Evolutionary conservation across 2,888 invertebrate species (phyloP), one percentile per base, ranked within the genome.

Genomic region (Opisthograptis luteolata): DNA sequence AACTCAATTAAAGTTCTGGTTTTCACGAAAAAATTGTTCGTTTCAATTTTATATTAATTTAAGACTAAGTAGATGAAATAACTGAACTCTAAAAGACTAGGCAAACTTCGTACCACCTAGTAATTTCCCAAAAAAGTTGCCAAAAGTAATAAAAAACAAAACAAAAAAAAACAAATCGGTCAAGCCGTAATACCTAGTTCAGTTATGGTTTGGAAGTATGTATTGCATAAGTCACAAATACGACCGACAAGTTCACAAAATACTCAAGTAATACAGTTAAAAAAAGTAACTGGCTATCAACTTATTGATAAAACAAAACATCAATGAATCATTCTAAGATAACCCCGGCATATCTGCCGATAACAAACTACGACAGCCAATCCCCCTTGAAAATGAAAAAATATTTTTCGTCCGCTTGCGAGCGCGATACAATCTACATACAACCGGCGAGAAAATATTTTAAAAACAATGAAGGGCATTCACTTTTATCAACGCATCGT

Each of bases 401-500:
- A 72, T 76, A 75, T 75, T 73, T 73, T 69, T 64, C n/a, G 60
- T 60, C 64, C 68, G 70, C 66, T 68, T 71, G 71, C 70, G 55
- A 64, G 66, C 73, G 59, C 66, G 79, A 84, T 80, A 80, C 61
- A 54, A 83, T 84, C 84, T 75, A 73, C 72, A 75, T 79, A 75
- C 77, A 81, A 58, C 72, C 73, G 69, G 68, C 70, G 73, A 77
- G 79, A 81, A 82, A 80, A 81, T 81, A 83, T 85, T 84, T 81
- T 72, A 76, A 82, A 87, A 84, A 87, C 85, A 87, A 86, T 84
- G 76, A 80, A 79, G 73, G 73, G 80, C 60, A 83, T 87, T 84
- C 84, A 82, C 84, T 84, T 85, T 85, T 84, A 84, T 86, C 85
- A 84, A 82, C 84, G 81, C 84, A 85, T 85, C 84, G 81, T 70